Evolutionary conservation across 2,888 invertebrate species (phyloP), one percentile per base, ranked within the genome.

Genomic region (Protonemura montana): DNA sequence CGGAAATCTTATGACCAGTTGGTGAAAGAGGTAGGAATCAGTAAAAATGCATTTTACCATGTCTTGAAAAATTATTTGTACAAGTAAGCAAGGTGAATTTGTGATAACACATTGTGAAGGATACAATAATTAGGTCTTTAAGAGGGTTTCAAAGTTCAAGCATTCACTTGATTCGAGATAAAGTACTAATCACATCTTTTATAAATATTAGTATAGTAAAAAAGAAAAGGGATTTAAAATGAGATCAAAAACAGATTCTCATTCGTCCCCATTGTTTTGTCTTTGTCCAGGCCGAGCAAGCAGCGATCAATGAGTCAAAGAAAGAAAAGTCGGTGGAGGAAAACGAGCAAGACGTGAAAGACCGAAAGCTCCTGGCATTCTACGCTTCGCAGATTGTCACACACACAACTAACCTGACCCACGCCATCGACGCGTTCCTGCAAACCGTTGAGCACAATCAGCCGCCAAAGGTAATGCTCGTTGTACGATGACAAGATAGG

Each of bases 401-500:
- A 21, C 97, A 98, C 91, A 95, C 97, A 89, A 95, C 95, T 28
- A 95, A 96, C 90, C 93, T 99, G 82, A 95, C 96, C 88, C 96
- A 96, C 89, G 97, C 98, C 25, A 97, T 98, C 86, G 98, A 98
- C 90, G 97, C 97, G 0, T 98, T 99, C 92, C 93, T 98, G 82
- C 94, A 96, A 89, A 97, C 97, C 5, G 96, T 99, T 77, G 97
- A 98, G 90, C 96, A 96, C 91, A 98, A 98, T 90, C 97, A 98
- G 90, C 98, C 98, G 76, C 98, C 99, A 0, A 97, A 97, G 91
- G 96, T 92, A 85, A 77, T 10, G 13, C 82, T 85, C 6, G 3
- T 35, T 10, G 35, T 35, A 35, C 35, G 10, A 10, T 3, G 5
- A 6, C 10, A 10, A 35, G 3, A 35, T 35, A 35, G 35, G 35